Evolutionary conservation across 2,888 invertebrate species (phyloP).

Genomic region (Microctonus hyperodae): DNA sequence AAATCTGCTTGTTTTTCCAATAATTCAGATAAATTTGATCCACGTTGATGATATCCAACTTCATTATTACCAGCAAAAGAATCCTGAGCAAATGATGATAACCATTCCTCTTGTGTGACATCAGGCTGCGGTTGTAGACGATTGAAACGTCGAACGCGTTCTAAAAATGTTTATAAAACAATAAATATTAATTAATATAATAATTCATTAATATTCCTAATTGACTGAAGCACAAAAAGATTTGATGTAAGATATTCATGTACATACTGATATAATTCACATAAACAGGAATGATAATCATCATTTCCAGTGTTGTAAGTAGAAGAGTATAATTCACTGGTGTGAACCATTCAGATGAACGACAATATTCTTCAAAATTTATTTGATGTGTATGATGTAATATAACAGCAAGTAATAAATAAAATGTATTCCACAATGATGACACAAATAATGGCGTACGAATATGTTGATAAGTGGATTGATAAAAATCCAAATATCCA

Average conservation of each 20-base stretch:
- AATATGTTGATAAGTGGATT: constrained; percentile 68
- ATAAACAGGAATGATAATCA: constrained; percentile 65
- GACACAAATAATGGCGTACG: constrained; percentile 70
- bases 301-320: constrained; percentile 64
- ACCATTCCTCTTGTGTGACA: constrained; percentile 71
- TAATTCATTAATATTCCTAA: background rate
- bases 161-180: constrained; percentile 54
- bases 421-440: constrained; percentile 66
- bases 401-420: constrained; percentile 54
- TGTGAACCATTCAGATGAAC: constrained; percentile 57
- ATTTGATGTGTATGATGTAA: constrained; percentile 58
- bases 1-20: constrained; percentile 77
- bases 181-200: background rate
- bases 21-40: constrained; percentile 64
- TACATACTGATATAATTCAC: constrained; percentile 68
- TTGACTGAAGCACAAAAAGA: too few relatives aligned
- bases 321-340: constrained; percentile 63
- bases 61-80: constrained; percentile 64
- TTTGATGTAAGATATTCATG: constrained; percentile 43
- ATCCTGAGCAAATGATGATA: constrained; percentile 64
- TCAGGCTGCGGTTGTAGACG: constrained; percentile 69
- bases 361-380: constrained; percentile 65
- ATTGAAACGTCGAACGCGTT: constrained; percentile 70
- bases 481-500: constrained; percentile 75
- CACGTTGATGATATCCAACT: constrained; percentile 63